These are phyloP conservation scores for Hypotaenidia philippensis DNA, from an alignment of 2,797 vertebrate species.

Conservation along the genomic window DNA sequence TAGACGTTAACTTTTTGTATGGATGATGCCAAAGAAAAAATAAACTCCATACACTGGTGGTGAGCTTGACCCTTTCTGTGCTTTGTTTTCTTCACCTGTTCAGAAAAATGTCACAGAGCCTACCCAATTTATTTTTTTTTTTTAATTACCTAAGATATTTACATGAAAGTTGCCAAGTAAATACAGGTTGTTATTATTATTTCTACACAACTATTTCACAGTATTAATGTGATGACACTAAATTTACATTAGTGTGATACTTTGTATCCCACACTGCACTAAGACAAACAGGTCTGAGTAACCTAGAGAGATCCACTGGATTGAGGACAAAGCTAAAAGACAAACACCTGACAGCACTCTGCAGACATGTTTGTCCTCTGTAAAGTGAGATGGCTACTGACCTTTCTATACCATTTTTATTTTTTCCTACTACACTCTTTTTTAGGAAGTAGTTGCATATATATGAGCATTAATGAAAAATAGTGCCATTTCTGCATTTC, in stretches of 20 bases:
- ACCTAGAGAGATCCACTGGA: background rate
- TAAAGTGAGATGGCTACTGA: background rate
- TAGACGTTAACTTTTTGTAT: background rate
- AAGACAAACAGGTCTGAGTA: background rate
- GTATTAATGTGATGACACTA: background rate
- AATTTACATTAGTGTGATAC: background rate
- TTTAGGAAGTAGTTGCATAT: background rate
- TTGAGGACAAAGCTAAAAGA: background rate
- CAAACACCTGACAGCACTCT: background rate
- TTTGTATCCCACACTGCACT: background rate
- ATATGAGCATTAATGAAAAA: background rate
- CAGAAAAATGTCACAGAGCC: background rate
- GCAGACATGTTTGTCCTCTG: background rate
- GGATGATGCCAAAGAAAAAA: background rate
- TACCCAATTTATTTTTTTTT: background rate
- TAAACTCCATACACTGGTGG: rapidly evolving
- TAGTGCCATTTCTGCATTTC: background rate
- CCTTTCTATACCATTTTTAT: background rate
- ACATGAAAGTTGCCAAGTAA: background rate
- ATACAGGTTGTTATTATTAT: background rate
- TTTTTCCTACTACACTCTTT: background rate
- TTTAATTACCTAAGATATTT: background rate
- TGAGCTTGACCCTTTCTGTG: background rate
- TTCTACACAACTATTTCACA: background rate
- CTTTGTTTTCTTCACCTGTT: background rate